Conservation (phyloP, 2,797 vertebrate species). For the Paratrypauchen microcephalus region DNA sequence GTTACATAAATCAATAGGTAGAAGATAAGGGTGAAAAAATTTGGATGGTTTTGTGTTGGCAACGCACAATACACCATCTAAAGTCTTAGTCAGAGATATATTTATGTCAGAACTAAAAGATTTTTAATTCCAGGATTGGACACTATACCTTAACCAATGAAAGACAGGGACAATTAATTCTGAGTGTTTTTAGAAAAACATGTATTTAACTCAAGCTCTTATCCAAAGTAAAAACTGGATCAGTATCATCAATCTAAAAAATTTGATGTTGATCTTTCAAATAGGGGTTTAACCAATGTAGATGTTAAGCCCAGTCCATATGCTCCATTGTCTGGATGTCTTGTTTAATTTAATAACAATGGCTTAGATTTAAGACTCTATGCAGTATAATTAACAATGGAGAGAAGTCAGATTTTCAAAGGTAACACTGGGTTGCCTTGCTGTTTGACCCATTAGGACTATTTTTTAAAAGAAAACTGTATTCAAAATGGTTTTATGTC, state of each 20-base stretch:
- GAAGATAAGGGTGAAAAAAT: background rate
- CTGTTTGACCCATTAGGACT: background rate
- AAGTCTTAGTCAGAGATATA: background rate
- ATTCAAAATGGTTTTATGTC: background rate
- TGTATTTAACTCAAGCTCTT: background rate
- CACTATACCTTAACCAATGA: background rate
- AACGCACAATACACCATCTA: no score
- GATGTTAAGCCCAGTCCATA: conserved; percentile 41
- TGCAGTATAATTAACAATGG: background rate
- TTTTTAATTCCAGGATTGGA: background rate
- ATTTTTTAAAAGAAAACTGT: background rate
- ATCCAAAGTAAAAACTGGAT: background rate
- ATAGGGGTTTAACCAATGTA: background rate
- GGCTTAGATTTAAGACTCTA: background rate
- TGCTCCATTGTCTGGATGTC: conserved; percentile 44
- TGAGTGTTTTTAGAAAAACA: background rate
- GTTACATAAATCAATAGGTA: no score
- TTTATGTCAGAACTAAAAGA: background rate
- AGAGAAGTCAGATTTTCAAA: background rate
- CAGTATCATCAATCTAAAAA: background rate
- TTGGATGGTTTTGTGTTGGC: background rate
- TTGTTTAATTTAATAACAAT: conserved; percentile 27
- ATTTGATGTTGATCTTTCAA: background rate
- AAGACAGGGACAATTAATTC: background rate
- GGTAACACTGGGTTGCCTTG: background rate